These are phyloP conservation scores for Verasper variegatus DNA, from an alignment of 2,113 vertebrate genomes.

Conservation along the genomic window DNA sequence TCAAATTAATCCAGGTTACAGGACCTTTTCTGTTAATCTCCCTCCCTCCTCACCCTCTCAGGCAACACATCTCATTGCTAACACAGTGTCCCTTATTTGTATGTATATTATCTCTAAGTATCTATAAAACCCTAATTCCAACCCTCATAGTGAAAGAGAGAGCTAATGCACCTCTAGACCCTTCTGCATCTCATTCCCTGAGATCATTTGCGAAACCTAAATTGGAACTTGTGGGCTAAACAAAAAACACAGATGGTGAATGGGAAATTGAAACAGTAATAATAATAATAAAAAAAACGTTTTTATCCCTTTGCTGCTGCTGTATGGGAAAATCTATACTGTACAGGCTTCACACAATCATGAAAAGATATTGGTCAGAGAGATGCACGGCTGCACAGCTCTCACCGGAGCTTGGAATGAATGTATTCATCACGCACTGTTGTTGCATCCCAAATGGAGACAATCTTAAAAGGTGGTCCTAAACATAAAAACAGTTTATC, in stretches of 20 bases:
- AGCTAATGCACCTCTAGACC: conserved; percentile 48
- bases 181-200: conserved; percentile 14
- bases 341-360: conserved; percentile 38
- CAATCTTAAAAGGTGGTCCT: conserved; percentile 63
- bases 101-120: conserved; percentile 25
- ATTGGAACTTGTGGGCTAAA: conserved; percentile 22
- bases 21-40: background rate
- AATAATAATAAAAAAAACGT: conserved; percentile 63
- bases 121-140: conserved; percentile 43
- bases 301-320: conserved; percentile 44
- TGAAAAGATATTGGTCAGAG: conserved; percentile 54
- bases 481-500: conserved; percentile 62
- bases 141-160: conserved; percentile 6
- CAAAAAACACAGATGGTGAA: conserved; percentile 28
- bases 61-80: conserved; percentile 6
- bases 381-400: conserved; percentile 60
- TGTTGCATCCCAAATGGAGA: conserved; percentile 64
- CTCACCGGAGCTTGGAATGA: conserved; percentile 55
- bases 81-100: conserved; percentile 16
- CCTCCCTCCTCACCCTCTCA: background rate
- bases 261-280: conserved; percentile 54
- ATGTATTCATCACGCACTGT: conserved; percentile 57
- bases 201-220: too few relatives aligned
- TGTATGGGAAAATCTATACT: conserved; percentile 60
- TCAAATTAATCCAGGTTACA: background rate